A percentile compares a stretch with the other conserved stretches of the same genome.
Evolutionary conservation across 2,888 invertebrate genomes (phyloP).

Genomic region (Scaptomyza tumidula): DNA sequence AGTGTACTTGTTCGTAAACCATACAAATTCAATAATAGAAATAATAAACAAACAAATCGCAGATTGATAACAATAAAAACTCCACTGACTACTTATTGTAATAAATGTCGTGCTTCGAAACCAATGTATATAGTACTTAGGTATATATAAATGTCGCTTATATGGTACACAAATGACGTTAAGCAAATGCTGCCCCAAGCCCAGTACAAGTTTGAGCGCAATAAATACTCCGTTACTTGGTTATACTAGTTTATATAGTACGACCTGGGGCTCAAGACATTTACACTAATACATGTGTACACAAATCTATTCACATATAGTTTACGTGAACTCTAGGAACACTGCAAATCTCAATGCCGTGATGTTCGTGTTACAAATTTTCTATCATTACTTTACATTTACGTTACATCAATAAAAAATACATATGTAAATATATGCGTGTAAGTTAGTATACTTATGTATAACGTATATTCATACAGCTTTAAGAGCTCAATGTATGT

Average conservation of each 20-base stretch:
- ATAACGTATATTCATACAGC: slow-evolving; percentile 27
- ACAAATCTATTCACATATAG: slow-evolving; percentile 21
- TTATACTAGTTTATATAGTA: not conserved
- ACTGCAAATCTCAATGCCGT: slow-evolving; percentile 50
- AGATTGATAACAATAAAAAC: slow-evolving; percentile 47
- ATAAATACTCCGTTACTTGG: slow-evolving; percentile 39
- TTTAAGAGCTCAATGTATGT: slow-evolving; percentile 23
- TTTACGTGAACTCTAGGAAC: slow-evolving; percentile 45
- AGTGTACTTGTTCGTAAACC: slow-evolving; percentile 17
- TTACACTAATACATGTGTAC: slow-evolving; percentile 16
- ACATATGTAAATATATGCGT: slow-evolving; percentile 10
- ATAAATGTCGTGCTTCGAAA: slow-evolving; percentile 50
- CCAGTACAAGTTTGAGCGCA: slow-evolving; percentile 43
- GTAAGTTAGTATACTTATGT: slow-evolving; percentile 10
- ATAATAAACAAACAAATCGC: slow-evolving; percentile 42
- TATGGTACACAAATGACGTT: slow-evolving; percentile 43
- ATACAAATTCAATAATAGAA: slow-evolving; percentile 15
- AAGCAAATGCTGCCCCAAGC: slow-evolving; percentile 30
- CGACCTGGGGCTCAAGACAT: slow-evolving; percentile 32
- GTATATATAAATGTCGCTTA: slow-evolving; percentile 32
- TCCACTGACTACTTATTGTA: slow-evolving; percentile 44
- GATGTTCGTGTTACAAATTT: slow-evolving; percentile 20
- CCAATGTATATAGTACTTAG: slow-evolving; percentile 24
- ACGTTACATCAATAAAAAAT: slow-evolving; percentile 26
- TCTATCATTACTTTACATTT: slow-evolving; percentile 12